These are phyloP conservation scores for Eristalis arbustorum DNA, from an alignment of 2,888 invertebrate genomes.

Conservation along the genomic window DNA sequence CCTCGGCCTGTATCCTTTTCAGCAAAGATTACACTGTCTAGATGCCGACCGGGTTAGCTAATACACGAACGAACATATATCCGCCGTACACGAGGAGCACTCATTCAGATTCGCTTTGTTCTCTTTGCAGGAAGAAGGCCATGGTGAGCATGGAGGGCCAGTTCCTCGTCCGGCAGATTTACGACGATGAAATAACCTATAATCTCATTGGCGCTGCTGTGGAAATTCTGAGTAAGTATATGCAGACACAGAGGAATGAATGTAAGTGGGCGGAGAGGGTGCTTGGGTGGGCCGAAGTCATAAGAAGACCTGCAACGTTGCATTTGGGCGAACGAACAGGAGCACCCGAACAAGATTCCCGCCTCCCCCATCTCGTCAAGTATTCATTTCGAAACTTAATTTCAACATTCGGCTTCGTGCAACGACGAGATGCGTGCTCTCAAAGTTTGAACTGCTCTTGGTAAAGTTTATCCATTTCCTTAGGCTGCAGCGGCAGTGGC, in stretches of 20 bases:
- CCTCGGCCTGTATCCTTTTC: background rate
- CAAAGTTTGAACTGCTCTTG: slow-evolving; percentile 19
- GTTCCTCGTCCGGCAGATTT: slow-evolving; percentile 95
- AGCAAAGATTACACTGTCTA: background rate
- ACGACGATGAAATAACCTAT: slow-evolving; percentile 97
- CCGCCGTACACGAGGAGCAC: background rate
- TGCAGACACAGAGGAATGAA: background rate
- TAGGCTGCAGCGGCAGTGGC: background rate
- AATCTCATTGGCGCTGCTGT: slow-evolving; percentile 95
- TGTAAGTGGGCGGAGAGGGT: background rate
- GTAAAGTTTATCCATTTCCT: slow-evolving; percentile 34
- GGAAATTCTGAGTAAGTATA: slow-evolving; percentile 90
- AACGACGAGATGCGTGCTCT: background rate
- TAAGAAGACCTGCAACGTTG: no score
- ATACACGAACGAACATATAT: background rate
- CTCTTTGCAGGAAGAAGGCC: slow-evolving; percentile 89
- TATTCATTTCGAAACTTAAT: slow-evolving; percentile 42
- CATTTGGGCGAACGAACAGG: background rate
- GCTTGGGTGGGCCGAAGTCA: background rate
- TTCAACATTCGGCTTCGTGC: slow-evolving; percentile 25
- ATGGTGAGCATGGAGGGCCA: slow-evolving; percentile 97
- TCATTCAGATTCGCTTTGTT: slow-evolving; percentile 40
- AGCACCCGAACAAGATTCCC: background rate
- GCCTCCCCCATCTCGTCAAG: slow-evolving; percentile 29
- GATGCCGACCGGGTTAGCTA: background rate